Conservation (phyloP, 2,888 invertebrate species). For the Yponomeuta plumbellus region DNA sequence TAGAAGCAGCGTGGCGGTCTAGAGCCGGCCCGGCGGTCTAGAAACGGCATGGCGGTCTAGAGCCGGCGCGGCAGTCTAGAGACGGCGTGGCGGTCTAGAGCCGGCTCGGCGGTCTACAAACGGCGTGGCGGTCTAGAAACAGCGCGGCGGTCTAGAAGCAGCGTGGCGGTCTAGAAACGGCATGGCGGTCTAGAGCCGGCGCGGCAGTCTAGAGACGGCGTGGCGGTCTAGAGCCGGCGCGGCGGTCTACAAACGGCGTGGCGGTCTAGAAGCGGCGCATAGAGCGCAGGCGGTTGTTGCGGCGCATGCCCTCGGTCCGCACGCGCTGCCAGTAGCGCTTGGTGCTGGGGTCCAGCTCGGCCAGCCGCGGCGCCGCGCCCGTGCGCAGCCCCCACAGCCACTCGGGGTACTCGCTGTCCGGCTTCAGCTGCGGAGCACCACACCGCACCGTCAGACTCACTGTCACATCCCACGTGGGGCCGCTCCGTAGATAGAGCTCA, state of each 20-base stretch:
- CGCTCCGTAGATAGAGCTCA: too few species aligned
- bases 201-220: neutral
- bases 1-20: too few species aligned
- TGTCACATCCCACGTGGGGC: neutral
- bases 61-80: too few species aligned
- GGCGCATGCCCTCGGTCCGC: conserved; percentile 78
- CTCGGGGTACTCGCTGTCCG: conserved; percentile 85
- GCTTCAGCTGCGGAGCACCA: conserved; percentile 38
- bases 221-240: too few species aligned
- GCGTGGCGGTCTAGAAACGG: too few species aligned
- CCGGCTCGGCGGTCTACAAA: too few species aligned
- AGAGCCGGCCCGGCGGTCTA: too few species aligned
- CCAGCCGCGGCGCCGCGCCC: conserved; percentile 79
- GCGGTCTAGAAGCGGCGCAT: conserved; percentile 75
- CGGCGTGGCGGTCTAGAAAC: too few species aligned
- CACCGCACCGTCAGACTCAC: neutral
- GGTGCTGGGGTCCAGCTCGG: conserved; percentile 85
- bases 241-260: neutral
- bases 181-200: too few species aligned
- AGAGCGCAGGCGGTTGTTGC: conserved; percentile 79
- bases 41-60: too few species aligned
- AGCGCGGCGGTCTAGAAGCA: too few species aligned
- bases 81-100: too few species aligned
- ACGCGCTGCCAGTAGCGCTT: conserved; percentile 89
- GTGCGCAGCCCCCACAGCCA: conserved; percentile 91